Evolutionary conservation across 2,888 invertebrate genomes (phyloP), one percentile per base, ranked within the genome.

Genomic region (Eupithecia insigniata): DNA sequence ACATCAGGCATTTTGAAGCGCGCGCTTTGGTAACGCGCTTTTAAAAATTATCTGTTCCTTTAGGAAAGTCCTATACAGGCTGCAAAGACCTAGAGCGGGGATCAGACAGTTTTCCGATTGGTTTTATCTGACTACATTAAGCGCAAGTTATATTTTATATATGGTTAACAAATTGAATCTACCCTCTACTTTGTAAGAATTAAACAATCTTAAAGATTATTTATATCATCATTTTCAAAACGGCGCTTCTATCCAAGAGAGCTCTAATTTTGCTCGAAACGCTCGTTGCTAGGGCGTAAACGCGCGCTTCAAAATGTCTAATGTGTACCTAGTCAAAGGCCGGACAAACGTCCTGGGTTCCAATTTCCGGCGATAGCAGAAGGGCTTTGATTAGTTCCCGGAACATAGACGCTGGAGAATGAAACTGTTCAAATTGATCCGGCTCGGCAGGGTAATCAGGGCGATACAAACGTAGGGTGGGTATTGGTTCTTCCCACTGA

Each of bases 291-390:
- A 10, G n/a, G 46, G 22, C 22, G n/a, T 46, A 51, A 51, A 22
- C 51, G 3, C 22, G 5, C 55, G 55, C 5, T 55, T 22, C 5
- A 4, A 55, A 26, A 26, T 14, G 55, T 26, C 55, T 55, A 26
- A 26, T 26, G 60, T 60, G 30, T 28, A 58, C 58, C 28, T 16
- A 28, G 14, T 26, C 28, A 60, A 60, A 60, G 30, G 18, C 28
- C 30, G 30, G 30, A 67, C 70, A 67, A 70, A 65, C 60, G 65
- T 61, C 66, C 70, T 70, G 64, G 73, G 58, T 46, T 67, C 64
- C 73, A 73, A 73, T 73, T 73, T 70, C 73, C 73, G 67, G 60
- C 46, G 65, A 67, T 67, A 62, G 69, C 43, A 70, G 46, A 32
- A 66, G 62, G 66, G 36, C 70, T 70, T 70, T 70, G 67, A 73